phyloP scores from a whole-genome alignment of 2,797 vertebrate genomes.

The Melanotaenia maccullochi region DNA sequence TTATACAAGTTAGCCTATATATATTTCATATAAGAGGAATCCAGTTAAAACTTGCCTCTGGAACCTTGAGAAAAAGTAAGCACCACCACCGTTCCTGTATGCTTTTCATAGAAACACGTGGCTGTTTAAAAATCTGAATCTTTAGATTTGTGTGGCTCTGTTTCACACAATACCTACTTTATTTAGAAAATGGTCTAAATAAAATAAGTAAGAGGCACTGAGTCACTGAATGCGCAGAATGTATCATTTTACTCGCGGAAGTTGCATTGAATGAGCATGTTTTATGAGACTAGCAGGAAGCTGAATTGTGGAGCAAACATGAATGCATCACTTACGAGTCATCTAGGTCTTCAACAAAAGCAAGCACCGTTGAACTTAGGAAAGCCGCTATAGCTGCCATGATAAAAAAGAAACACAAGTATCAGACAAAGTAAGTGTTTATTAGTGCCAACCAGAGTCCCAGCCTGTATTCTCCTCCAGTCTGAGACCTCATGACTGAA shows the following conservation, averaged over 20 bases:
- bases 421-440: neutral
- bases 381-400: slow-evolving; percentile 64
- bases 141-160: neutral
- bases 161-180: neutral
- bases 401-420: neutral
- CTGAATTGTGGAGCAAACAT: neutral
- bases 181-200: neutral
- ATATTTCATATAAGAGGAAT: neutral
- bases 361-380: slow-evolving; percentile 67
- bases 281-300: slow-evolving; percentile 32
- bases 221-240: neutral
- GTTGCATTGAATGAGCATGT: neutral
- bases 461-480: neutral
- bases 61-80: too few relatives aligned
- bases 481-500: slow-evolving; percentile 63
- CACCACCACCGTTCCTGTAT: neutral
- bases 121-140: neutral
- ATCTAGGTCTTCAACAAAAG: slow-evolving; percentile 84
- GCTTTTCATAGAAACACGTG: slow-evolving; percentile 6
- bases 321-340: slow-evolving; percentile 80
- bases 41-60: too few relatives aligned
- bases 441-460: neutral
- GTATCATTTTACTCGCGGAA: neutral
- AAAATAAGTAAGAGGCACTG: neutral
- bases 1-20: neutral